Conservation (phyloP, 2,113 vertebrate species). For the Tragelaphus imberbis region DNA sequence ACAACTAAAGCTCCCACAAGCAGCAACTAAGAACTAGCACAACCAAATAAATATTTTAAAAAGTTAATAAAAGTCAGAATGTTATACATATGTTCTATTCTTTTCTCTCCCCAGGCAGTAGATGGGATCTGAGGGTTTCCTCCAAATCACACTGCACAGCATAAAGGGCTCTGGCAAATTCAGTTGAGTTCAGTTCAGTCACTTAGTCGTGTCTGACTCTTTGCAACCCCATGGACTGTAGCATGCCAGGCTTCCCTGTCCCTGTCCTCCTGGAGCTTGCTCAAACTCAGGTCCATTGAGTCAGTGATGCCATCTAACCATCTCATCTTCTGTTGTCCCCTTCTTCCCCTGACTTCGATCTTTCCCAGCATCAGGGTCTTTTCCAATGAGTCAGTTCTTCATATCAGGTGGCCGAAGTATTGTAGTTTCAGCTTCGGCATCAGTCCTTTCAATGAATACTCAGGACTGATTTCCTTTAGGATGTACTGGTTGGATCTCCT, state of each 20-base stretch:
- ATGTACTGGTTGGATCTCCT: neutral
- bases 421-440: neutral
- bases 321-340: neutral
- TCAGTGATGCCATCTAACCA: neutral
- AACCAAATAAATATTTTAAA: neutral
- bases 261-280: neutral
- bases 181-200: neutral
- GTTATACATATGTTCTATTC: neutral
- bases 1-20: neutral
- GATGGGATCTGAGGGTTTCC: neutral
- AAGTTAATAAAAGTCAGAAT: neutral
- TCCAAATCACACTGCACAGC: neutral
- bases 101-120: neutral
- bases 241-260: neutral
- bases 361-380: neutral
- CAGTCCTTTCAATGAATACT: neutral
- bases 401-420: neutral
- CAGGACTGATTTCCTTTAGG: neutral
- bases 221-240: neutral
- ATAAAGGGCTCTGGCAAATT: neutral
- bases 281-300: neutral
- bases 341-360: neutral
- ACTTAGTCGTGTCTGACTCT: neutral
- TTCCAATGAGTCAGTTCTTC: neutral
- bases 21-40: neutral